Evolutionary conservation across 2,888 invertebrate genomes (phyloP).

Genomic region (Erebia aethiops): DNA sequence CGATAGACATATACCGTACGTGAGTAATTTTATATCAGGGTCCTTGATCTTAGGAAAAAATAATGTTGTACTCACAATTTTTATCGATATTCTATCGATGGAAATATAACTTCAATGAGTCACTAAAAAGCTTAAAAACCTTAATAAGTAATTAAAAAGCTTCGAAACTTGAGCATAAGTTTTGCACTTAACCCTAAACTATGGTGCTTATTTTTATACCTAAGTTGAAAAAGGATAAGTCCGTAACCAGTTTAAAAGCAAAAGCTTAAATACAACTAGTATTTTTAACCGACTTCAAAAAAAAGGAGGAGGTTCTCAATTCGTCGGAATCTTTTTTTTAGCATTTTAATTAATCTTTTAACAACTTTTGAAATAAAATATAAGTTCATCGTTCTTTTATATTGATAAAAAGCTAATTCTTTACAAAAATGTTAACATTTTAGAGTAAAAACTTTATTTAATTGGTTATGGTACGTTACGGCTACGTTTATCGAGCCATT

Average conservation of each 20-base stretch:
- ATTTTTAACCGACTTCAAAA: no score
- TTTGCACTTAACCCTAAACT: no score
- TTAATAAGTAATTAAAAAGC: neutral
- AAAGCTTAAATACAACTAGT: no score
- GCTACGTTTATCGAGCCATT: neutral
- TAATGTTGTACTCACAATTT: conserved; percentile 35
- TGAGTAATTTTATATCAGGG: conserved; percentile 44
- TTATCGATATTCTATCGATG: conserved; percentile 15
- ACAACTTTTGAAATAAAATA: no score
- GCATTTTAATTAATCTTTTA: no score
- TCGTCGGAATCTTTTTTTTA: no score
- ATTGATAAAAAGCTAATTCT: neutral
- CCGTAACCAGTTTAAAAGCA: no score
- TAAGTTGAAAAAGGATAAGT: no score
- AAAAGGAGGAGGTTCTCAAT: no score
- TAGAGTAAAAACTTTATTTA: neutral
- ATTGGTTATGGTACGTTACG: neutral
- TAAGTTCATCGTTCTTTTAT: no score
- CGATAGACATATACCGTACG: conserved; percentile 29
- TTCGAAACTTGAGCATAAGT: no score
- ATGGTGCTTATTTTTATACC: no score
- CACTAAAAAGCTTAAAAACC: neutral
- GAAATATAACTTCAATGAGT: neutral
- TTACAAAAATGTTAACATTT: neutral
- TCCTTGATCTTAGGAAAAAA: conserved; percentile 47